Percentiles rank a stretch among this genome's conserved stretches.
Evolutionary conservation across 2,888 invertebrate species (phyloP).

Genomic region (Gasteruption jaculator): DNA sequence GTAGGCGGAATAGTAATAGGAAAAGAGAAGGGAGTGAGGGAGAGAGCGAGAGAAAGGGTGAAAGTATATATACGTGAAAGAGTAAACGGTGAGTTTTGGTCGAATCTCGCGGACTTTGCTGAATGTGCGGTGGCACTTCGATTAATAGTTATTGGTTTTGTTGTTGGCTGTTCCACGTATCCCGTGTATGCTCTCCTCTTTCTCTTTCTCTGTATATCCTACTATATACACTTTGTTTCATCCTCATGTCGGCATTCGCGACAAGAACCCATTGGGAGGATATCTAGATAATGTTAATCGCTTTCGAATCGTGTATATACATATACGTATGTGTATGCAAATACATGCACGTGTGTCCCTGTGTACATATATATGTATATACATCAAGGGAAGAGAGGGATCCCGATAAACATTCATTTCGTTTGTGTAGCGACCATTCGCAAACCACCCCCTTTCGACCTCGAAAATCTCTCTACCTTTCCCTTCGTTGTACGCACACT

Average conservation of each 20-base stretch:
- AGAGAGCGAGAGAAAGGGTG: constrained; percentile 10
- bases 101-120: constrained; percentile 36
- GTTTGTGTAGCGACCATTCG: no score
- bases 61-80: no score
- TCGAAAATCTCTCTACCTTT: constrained; percentile 2
- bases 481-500: constrained; percentile 18
- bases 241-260: constrained; percentile 20
- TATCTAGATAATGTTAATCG: constrained; percentile 29
- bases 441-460: constrained; percentile 9
- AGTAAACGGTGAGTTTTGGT: no score
- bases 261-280: constrained; percentile 14
- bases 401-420: constrained; percentile 26
- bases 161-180: constrained; percentile 28
- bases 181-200: no score
- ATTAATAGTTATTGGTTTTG: constrained; percentile 47
- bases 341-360: not conserved
- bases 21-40: constrained; percentile 6
- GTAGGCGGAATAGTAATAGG: constrained; percentile 13
- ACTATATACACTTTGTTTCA: no score
- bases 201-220: no score
- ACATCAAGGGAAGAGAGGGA: no score
- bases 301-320: constrained; percentile 23
- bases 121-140: constrained; percentile 42
- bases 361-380: no score
- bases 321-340: not conserved